Percentiles rank a stretch among this genome's conserved stretches.
phyloP scores from a whole-genome alignment of 2,888 invertebrate genomes.

The Bedellia somnulentella region DNA sequence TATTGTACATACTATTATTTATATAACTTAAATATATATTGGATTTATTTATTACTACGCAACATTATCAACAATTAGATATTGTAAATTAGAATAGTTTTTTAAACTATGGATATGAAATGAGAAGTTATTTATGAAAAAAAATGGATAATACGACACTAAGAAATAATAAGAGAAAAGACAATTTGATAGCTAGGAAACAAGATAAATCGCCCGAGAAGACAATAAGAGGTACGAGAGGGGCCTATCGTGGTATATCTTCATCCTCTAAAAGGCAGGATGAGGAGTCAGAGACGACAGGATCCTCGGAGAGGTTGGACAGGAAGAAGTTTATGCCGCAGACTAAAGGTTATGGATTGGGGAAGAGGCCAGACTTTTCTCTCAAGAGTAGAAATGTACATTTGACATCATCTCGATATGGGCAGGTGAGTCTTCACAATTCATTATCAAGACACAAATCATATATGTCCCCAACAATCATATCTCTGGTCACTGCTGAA shows the following conservation, averaged over 20 bases:
- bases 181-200: conserved; percentile 51
- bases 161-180: conserved; percentile 45
- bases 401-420: conserved; percentile 50
- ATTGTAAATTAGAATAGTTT: no score
- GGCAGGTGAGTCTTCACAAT: conserved; percentile 36
- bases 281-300: conserved; percentile 37
- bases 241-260: conserved; percentile 42
- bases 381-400: conserved; percentile 52
- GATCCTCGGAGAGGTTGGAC: conserved; percentile 50
- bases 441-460: not conserved
- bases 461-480: no score
- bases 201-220: conserved; percentile 57
- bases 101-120: no score
- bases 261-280: conserved; percentile 43
- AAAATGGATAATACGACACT: no score
- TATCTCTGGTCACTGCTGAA: no score
- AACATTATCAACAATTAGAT: no score
- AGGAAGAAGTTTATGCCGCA: conserved; percentile 53
- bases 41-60: no score
- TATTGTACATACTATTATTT: no score
- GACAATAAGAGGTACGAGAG: conserved; percentile 46
- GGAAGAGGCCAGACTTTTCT: conserved; percentile 50
- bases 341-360: conserved; percentile 47
- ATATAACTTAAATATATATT: no score
- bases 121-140: no score